Conservation (phyloP, 2,113 vertebrate species). For the Sminthopsis crassicaudata region DNA sequence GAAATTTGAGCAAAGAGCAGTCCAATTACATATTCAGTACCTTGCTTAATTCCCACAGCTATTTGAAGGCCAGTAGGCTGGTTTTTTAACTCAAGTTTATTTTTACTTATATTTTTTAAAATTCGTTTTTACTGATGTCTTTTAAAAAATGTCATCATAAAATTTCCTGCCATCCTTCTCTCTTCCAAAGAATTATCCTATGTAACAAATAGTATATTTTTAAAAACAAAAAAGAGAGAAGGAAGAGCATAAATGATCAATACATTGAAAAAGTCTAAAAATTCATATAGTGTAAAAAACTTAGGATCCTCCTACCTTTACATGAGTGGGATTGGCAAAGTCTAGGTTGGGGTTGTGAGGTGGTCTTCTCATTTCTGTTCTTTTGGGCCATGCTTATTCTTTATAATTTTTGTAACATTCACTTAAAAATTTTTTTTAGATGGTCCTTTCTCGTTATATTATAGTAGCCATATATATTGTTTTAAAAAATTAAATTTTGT, state of each 20-base stretch:
- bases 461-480: background rate
- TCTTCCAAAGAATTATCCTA: background rate
- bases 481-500: background rate
- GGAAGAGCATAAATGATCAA: background rate
- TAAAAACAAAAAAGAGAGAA: background rate
- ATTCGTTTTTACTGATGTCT: background rate
- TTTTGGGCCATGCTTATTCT: background rate
- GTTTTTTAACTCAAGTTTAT: slow-evolving; percentile 1
- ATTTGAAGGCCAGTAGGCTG: slow-evolving; percentile 54
- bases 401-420: background rate
- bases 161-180: background rate
- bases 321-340: background rate
- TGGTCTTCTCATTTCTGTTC: background rate
- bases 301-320: background rate
- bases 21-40: background rate
- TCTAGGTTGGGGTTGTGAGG: too few species aligned
- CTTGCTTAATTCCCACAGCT: slow-evolving; percentile 14
- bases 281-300: background rate
- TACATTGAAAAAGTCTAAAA: background rate
- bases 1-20: slow-evolving; percentile 48
- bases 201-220: background rate
- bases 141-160: background rate
- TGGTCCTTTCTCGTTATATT: background rate
- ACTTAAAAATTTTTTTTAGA: background rate
- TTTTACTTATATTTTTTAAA: slow-evolving; percentile 10